Evolutionary conservation across 2,888 invertebrate species (phyloP), one percentile per base, ranked within the genome.

Genomic region (Aromia moschata): DNA sequence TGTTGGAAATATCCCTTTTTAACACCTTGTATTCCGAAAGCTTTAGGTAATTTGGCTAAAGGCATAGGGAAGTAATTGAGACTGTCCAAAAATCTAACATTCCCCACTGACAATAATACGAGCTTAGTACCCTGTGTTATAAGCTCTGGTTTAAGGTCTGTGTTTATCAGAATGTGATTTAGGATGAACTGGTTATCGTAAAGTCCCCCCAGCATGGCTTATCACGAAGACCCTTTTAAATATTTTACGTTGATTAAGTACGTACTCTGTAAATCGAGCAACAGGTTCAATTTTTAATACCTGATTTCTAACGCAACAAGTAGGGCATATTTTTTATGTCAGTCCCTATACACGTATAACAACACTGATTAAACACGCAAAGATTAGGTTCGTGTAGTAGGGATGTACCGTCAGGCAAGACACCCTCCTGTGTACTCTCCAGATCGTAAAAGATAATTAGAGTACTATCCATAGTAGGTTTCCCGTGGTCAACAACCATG

Each of bases 1-100:
- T 70, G 60, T 1, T 70, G 68, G 52, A 70, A 70, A 52, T 67
- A 64, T 7, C 67, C 49, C 62, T 70, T 57, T 44, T 40, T 16
- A 16, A 40, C 10, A 11, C 65, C 65, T 11, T 15, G 14, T 9
- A 53, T 25, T 12, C 14, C 43, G 36, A 53, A 53, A 33, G 43
- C 36, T 33, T 43, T 33, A 4, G 51, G 51, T 2, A 51, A 38
- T 11, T 37, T 30, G 2, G 44, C 9, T 15, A 54, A 12, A 1
- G 36, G 15, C 17, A 31, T 44, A 1, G 44, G 15, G 3, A 54
- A 16, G n/a, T 36, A 53, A 31, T 53, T 56, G 9, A 51, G n/a
- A 12, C 41, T 37, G 18, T 49, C 53, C n/a, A 54, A 20, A 58
- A 43, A 33, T 65, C 55, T n/a, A 53, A 25, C 49, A 7, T 25